phyloP scores from a whole-genome alignment of 2,888 invertebrate species.

The Pyrrhosoma nymphula region DNA sequence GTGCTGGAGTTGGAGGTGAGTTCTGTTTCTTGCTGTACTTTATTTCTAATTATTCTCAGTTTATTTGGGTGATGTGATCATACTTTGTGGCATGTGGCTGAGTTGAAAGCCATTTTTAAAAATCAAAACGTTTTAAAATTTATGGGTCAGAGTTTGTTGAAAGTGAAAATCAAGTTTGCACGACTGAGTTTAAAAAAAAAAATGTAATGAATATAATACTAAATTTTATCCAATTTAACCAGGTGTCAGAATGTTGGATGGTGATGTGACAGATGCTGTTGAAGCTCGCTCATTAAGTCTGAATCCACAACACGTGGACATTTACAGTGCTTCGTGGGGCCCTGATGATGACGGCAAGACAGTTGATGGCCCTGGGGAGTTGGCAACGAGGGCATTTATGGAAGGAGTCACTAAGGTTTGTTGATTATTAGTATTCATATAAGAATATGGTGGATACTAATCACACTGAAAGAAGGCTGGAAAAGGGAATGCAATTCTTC shows the following conservation, averaged over 20 bases:
- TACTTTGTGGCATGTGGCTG: not conserved
- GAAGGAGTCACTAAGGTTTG: constrained; percentile 95
- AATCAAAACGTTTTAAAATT: no score
- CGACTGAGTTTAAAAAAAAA: no score
- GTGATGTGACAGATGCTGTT: constrained; percentile 99
- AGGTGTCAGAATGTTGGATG: constrained; percentile 99
- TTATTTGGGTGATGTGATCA: not conserved
- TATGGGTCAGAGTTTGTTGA: no score
- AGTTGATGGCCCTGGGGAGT: constrained; percentile 97
- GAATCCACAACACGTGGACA: constrained; percentile 98
- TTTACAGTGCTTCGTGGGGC: constrained; percentile 99
- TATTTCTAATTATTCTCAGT: not conserved
- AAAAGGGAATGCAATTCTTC: no score
- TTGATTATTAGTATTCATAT: not conserved
- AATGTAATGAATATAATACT: no score
- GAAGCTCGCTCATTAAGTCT: constrained; percentile 96
- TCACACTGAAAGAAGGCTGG: not conserved
- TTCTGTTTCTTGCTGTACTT: constrained; percentile 14
- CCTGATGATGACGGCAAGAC: constrained; percentile 99
- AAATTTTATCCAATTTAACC: constrained; percentile 67
- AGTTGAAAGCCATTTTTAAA: no score
- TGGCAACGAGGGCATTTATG: constrained; percentile 96
- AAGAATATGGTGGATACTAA: not conserved
- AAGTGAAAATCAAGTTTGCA: no score
- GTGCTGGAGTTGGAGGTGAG: constrained; percentile 94